Evolutionary conservation across 2,888 invertebrate genomes (phyloP).

Genomic region (Diarsia rubi): DNA sequence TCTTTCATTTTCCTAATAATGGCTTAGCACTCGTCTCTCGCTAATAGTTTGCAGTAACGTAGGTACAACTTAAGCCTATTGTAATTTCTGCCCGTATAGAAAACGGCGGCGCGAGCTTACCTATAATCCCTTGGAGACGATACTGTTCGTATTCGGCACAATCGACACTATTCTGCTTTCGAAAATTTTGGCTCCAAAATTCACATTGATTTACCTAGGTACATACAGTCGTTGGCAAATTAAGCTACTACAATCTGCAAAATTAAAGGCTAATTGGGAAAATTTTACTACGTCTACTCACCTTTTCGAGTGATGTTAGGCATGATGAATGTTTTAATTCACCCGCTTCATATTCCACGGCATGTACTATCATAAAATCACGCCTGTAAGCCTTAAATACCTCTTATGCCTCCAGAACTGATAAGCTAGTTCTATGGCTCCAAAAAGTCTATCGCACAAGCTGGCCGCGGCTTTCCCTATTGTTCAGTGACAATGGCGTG

Average conservation of each 20-base stretch:
- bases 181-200: not conserved
- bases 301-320: not conserved
- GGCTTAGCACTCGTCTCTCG: not conserved
- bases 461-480: constrained; percentile 85
- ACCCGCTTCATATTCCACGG: not conserved
- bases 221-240: too few relatives aligned
- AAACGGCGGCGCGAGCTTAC: not conserved
- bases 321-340: too few relatives aligned
- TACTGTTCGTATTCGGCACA: not conserved
- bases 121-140: not conserved
- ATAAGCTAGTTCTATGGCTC: constrained; percentile 45
- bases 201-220: not conserved
- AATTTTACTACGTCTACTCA: too few relatives aligned
- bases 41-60: not conserved
- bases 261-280: too few relatives aligned
- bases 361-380: not conserved
- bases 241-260: too few relatives aligned
- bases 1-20: not conserved
- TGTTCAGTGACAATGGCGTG: constrained; percentile 84
- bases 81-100: not conserved
- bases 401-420: too few relatives aligned
- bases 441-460: constrained; percentile 57
- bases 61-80: too few relatives aligned
- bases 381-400: not conserved
- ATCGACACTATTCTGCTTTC: not conserved